phyloP scores from a whole-genome alignment of 2,888 invertebrate genomes.

The Apotomis capreana region DNA sequence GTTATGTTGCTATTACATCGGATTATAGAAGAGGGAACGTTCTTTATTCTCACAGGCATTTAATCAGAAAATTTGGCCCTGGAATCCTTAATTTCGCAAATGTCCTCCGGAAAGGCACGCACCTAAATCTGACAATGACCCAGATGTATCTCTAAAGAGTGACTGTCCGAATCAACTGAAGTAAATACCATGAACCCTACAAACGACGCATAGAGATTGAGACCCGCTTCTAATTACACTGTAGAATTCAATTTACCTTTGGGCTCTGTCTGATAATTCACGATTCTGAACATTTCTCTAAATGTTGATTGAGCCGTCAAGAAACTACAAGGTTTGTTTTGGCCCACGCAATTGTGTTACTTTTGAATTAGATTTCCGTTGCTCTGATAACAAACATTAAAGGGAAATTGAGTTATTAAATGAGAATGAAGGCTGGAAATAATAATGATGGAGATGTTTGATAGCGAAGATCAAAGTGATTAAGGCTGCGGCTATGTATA shows the following conservation, averaged over 20 bases:
- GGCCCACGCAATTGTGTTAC: conserved; percentile 44
- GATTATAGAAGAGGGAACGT: too few species aligned
- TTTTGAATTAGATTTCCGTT: conserved; percentile 45
- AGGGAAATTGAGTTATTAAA: conserved; percentile 41
- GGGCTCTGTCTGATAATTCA: conserved; percentile 46
- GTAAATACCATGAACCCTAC: conserved; percentile 16
- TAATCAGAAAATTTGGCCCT: too few species aligned
- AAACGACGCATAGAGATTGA: conserved; percentile 27
- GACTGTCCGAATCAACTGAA: conserved; percentile 14
- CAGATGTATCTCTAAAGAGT: too few species aligned
- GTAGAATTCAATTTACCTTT: conserved; percentile 47
- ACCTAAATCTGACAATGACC: too few species aligned
- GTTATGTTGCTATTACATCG: too few species aligned
- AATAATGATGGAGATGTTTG: conserved; percentile 25
- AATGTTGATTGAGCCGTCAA: conserved; percentile 49
- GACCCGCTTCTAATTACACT: conserved; percentile 40
- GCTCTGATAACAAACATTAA: conserved; percentile 43
- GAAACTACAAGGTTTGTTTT: conserved; percentile 44
- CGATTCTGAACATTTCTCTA: conserved; percentile 39
- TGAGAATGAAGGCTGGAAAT: conserved; percentile 32
- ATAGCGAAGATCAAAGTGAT: conserved; percentile 35
- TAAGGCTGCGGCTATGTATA: not conserved
- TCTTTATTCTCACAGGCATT: too few species aligned
- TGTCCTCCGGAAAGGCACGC: too few species aligned
- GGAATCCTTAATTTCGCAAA: too few species aligned